Evolutionary conservation across 2,797 vertebrate species (phyloP).

Genomic region (Gambelia wislizenii): DNA sequence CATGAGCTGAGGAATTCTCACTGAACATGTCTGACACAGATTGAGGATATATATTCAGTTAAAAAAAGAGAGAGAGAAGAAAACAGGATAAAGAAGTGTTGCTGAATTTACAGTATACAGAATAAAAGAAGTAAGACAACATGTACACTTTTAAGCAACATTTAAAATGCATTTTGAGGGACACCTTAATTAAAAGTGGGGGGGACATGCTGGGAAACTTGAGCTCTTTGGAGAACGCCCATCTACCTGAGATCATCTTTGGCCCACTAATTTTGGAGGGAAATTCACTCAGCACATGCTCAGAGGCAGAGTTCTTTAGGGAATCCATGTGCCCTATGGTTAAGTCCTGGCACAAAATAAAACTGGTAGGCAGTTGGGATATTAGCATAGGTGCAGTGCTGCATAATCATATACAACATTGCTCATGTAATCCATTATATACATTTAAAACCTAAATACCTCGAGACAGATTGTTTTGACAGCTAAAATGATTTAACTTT

Average conservation of each 20-base stretch:
- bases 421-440: conserved; percentile 80
- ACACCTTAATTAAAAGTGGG: background rate
- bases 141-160: conserved; percentile 36
- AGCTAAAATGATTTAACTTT: conserved; percentile 71
- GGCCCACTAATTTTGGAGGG: background rate
- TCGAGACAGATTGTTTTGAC: conserved; percentile 83
- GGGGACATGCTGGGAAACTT: background rate
- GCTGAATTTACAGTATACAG: conserved; percentile 25
- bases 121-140: conserved; percentile 15
- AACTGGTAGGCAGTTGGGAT: too few species aligned
- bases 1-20: conserved; percentile 25
- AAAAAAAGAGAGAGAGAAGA: too few species aligned
- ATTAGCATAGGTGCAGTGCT: conserved; percentile 61
- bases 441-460: conserved; percentile 74
- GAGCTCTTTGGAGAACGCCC: background rate
- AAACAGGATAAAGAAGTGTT: background rate
- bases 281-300: conserved; percentile 8
- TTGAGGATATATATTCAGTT: background rate
- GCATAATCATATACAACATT: conserved; percentile 72
- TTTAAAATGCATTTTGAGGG: background rate
- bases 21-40: background rate
- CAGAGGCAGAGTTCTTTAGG: background rate
- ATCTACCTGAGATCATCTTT: background rate
- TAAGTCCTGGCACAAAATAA: background rate
- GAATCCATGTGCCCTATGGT: background rate